Percentiles rank a stretch among this genome's conserved stretches.
phyloP scores from a whole-genome alignment of 2,113 vertebrate species.

The Dendrocopos noguchii region DNA sequence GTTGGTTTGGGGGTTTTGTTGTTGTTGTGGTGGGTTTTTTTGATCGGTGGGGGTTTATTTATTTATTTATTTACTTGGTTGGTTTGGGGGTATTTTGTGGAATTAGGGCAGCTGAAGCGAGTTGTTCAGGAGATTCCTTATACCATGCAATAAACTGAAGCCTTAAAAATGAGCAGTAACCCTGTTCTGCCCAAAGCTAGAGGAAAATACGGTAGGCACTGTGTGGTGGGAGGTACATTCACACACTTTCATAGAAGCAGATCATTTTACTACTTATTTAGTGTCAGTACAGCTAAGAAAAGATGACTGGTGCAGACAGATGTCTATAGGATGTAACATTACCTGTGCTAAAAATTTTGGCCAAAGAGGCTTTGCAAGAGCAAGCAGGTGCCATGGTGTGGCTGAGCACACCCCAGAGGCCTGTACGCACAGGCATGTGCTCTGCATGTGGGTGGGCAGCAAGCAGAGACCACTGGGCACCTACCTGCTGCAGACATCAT shows the following conservation, averaged over 20 bases:
- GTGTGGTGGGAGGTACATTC: not conserved
- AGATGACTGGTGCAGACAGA: not conserved
- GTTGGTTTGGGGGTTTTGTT: no score
- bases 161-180: not conserved
- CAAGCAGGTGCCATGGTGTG: not conserved
- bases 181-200: not conserved
- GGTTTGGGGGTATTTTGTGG: not conserved
- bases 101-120: not conserved
- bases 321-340: not conserved
- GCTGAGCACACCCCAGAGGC: fast-evolving
- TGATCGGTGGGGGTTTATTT: no score
- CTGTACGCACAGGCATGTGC: fast-evolving
- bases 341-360: not conserved
- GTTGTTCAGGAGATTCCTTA: not conserved
- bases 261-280: not conserved
- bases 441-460: not conserved
- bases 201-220: not conserved
- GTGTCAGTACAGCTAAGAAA: not conserved
- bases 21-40: no score
- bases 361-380: not conserved
- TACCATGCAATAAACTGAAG: not conserved
- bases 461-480: fast-evolving
- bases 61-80: no score
- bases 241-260: not conserved
- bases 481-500: fast-evolving